phyloP scores from a whole-genome alignment of 2,113 vertebrate species.

The Sinocyclocheilus anophthalmus region DNA sequence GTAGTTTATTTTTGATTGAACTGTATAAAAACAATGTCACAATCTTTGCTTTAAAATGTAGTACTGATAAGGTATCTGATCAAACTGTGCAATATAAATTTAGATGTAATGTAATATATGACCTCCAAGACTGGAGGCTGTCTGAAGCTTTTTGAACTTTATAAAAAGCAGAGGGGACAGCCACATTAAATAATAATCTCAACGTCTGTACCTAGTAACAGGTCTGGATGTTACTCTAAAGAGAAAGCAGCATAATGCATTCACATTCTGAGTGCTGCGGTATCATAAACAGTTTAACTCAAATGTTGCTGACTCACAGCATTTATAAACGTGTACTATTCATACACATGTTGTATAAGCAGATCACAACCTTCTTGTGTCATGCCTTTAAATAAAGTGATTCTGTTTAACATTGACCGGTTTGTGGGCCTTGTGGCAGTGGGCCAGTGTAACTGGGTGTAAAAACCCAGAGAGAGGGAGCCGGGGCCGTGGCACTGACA shows the following conservation, averaged over 20 bases:
- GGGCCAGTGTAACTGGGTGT: conserved; percentile 24
- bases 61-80: neutral
- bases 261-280: neutral
- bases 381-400: conserved; percentile 34
- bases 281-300: neutral
- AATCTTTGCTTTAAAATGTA: neutral
- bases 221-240: neutral
- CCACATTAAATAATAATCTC: conserved; percentile 8
- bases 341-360: conserved; percentile 2
- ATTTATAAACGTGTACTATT: conserved; percentile 22
- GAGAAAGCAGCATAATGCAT: neutral
- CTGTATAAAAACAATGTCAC: neutral
- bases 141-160: neutral
- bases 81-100: neutral
- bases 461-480: conserved; percentile 5
- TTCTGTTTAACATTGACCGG: conserved; percentile 35
- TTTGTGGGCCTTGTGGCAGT: conserved; percentile 21
- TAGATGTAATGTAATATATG: neutral
- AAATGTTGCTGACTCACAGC: conserved; percentile 25
- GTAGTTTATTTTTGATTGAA: neutral
- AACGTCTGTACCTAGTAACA: neutral
- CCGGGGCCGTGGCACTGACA: conserved; percentile 34
- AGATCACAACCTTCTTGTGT: conserved; percentile 32
- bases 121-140: neutral
- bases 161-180: neutral